Conservation (phyloP, 2,797 vertebrate genomes). For the Rachycentron canadum region DNA sequence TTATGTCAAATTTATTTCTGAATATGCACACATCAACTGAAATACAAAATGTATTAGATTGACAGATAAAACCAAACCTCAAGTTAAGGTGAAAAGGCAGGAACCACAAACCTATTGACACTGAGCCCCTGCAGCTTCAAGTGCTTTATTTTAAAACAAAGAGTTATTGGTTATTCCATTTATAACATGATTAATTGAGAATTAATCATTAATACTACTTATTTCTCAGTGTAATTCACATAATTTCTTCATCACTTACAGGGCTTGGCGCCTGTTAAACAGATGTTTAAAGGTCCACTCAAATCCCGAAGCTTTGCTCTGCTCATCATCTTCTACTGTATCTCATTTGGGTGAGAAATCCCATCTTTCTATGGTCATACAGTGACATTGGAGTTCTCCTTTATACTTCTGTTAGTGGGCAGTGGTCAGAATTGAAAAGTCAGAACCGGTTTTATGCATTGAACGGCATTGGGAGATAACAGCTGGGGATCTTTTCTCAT, state of each 20-base stretch:
- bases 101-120: no score
- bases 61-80: no score
- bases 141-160: neutral
- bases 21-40: no score
- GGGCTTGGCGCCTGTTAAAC: slow-evolving; percentile 72
- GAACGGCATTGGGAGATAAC: slow-evolving; percentile 14
- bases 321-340: slow-evolving; percentile 85
- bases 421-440: neutral
- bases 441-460: neutral
- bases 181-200: neutral
- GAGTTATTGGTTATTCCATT: neutral
- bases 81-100: no score
- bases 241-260: slow-evolving; percentile 39
- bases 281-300: slow-evolving; percentile 73
- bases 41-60: no score
- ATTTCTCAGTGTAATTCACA: neutral
- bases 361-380: neutral
- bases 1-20: neutral
- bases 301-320: slow-evolving; percentile 75
- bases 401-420: neutral
- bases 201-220: neutral
- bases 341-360: slow-evolving; percentile 85
- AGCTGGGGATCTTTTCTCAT: slow-evolving; percentile 1
- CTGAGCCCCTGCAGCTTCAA: neutral
- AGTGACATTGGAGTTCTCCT: neutral